Percentiles rank a stretch among this genome's conserved stretches.
phyloP scores from a whole-genome alignment of 2,888 invertebrate species.

The Himalopsyche kuldschensis region DNA sequence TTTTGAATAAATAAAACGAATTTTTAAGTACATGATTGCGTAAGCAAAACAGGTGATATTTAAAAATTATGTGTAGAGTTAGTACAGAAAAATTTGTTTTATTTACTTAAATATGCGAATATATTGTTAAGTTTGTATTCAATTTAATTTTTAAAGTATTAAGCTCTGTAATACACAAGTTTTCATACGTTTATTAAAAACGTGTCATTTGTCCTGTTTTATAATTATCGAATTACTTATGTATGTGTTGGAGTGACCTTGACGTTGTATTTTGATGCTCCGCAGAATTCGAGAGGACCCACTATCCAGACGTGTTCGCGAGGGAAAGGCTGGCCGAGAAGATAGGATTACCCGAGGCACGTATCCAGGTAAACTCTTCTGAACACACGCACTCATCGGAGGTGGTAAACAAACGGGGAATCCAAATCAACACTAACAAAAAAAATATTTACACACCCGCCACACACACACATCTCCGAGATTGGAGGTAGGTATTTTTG shows the following conservation, averaged over 20 bases:
- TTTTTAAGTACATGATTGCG: too few species aligned
- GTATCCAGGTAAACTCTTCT: conserved; percentile 91
- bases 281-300: conserved; percentile 94
- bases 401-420: conserved; percentile 20
- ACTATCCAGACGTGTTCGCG: conserved; percentile 97
- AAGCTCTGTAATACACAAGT: too few species aligned
- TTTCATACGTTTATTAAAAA: too few species aligned
- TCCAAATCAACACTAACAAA: not conserved
- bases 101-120: too few species aligned
- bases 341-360: conserved; percentile 97
- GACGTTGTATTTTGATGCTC: conserved; percentile 41
- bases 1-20: too few species aligned
- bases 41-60: too few species aligned
- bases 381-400: conserved; percentile 23
- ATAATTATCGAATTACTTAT: not conserved
- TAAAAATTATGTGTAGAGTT: too few species aligned
- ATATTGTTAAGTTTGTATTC: too few species aligned
- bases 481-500: not conserved
- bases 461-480: not conserved
- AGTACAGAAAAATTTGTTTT: too few species aligned
- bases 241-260: conserved; percentile 28
- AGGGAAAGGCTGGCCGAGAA: conserved; percentile 93
- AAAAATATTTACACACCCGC: not conserved
- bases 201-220: too few species aligned
- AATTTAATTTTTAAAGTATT: too few species aligned